phyloP scores from a whole-genome alignment of 37 sponge, comb jelly and placozoan genomes.

The Mnemiopsis leidyi region DNA sequence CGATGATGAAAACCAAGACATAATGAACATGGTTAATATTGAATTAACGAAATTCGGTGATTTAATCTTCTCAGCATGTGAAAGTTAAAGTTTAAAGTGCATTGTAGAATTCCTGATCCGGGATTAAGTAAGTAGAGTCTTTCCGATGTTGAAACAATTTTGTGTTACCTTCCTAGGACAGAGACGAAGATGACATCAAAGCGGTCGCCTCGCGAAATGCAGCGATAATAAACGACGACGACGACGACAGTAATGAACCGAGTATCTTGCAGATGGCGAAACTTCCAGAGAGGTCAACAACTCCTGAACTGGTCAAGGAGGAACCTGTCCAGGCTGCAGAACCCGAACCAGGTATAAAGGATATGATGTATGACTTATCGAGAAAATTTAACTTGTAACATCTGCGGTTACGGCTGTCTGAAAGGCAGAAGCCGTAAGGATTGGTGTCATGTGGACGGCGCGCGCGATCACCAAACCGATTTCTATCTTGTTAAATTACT shows the following conservation, averaged over 20 bases:
- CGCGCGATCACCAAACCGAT: not conserved
- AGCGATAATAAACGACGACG: constrained; percentile 8
- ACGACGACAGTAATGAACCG: constrained; percentile 33
- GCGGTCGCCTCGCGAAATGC: not conserved
- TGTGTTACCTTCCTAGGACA: too few relatives aligned
- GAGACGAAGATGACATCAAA: constrained; percentile 45
- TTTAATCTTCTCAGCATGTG: too few relatives aligned
- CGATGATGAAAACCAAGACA: constrained; percentile 38
- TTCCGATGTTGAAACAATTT: too few relatives aligned
- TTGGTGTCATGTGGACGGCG: too few relatives aligned
- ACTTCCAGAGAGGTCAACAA: not conserved
- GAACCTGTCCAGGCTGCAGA: not conserved
- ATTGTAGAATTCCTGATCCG: too few relatives aligned
- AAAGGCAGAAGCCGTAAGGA: too few relatives aligned
- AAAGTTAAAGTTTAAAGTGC: too few relatives aligned
- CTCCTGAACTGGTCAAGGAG: not conserved
- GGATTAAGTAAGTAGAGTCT: too few relatives aligned
- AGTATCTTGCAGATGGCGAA: constrained; percentile 24
- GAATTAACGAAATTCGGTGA: too few relatives aligned
- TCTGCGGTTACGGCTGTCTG: too few relatives aligned
- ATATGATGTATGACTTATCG: too few relatives aligned
- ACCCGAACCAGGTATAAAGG: not conserved
- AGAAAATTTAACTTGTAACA: too few relatives aligned
- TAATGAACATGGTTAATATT: constrained; percentile 23
- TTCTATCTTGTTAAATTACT: not conserved